Percentiles rank a stretch among this genome's conserved stretches.
These are phyloP conservation scores for Pavo muticus DNA, from an alignment of 2,113 vertebrate species.

Conservation along the genomic window DNA sequence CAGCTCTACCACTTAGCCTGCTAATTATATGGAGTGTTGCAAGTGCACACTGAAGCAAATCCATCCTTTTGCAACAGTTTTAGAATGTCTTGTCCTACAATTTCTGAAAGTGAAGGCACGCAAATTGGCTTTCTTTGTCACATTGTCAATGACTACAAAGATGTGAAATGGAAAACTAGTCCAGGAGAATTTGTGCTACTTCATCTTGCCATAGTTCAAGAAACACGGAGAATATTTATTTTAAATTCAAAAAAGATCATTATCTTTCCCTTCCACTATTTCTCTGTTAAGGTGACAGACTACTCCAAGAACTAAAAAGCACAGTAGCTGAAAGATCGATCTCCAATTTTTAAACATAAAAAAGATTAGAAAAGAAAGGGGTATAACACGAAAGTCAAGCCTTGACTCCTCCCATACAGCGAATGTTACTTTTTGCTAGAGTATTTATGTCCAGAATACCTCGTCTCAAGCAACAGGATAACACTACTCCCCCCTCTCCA, in stretches of 20 bases:
- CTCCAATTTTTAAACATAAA: background rate
- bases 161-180: background rate
- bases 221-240: background rate
- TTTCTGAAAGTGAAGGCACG: background rate
- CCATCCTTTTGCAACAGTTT: constrained; percentile 1
- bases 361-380: background rate
- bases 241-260: background rate
- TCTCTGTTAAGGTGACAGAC: background rate
- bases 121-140: background rate
- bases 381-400: background rate
- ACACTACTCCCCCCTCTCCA: background rate
- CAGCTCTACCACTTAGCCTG: constrained; percentile 34
- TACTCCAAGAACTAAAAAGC: background rate
- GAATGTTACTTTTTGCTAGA: background rate
- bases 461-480: background rate
- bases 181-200: background rate
- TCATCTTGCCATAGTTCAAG: background rate
- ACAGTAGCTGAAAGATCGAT: background rate
- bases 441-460: background rate
- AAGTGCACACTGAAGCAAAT: background rate
- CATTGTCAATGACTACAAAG: background rate
- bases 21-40: constrained; percentile 42
- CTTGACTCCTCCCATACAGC: background rate
- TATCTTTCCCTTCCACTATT: background rate
- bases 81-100: background rate